Percentiles rank a stretch among this genome's conserved stretches.
Conservation (phyloP, 2,113 vertebrate genomes). For the Macrotis lagotis region DNA sequence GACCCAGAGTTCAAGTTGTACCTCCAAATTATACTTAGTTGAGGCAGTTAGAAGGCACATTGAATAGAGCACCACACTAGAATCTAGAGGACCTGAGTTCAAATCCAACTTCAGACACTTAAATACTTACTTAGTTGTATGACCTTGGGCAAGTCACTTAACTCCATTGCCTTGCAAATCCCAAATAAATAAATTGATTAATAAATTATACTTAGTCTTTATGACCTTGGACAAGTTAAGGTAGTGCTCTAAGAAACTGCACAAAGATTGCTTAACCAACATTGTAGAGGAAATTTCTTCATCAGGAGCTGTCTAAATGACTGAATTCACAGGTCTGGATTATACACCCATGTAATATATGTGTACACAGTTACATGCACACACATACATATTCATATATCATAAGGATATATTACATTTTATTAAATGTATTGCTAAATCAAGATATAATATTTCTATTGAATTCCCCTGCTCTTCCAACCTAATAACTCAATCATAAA, state of each 20-base stretch:
- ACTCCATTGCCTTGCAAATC: too few species aligned
- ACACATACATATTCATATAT: too few species aligned
- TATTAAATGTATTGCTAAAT: conserved; percentile 34
- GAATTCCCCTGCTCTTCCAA: conserved; percentile 32
- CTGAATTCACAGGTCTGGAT: not conserved
- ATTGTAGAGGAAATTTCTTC: not conserved
- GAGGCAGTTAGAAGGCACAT: too few species aligned
- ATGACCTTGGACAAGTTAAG: not conserved
- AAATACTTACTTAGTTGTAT: too few species aligned
- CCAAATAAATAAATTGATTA: too few species aligned
- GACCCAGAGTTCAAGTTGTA: not conserved
- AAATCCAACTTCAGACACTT: too few species aligned
- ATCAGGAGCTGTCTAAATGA: not conserved
- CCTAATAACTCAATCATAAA: conserved; percentile 41
- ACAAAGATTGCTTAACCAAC: not conserved
- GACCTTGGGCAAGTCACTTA: too few species aligned
- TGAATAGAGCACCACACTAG: too few species aligned
- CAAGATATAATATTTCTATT: conserved; percentile 30
- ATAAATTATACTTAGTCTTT: not conserved
- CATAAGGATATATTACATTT: not conserved
- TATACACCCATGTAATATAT: not conserved
- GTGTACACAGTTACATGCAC: not conserved
- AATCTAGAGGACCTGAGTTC: too few species aligned
- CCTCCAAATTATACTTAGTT: not conserved
- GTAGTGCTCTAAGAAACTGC: not conserved